Percentiles rank a stretch among this genome's conserved stretches.
These are phyloP conservation scores for Ericerus pela DNA, from an alignment of 1,140 invertebrate genomes.

Conservation along the genomic window DNA sequence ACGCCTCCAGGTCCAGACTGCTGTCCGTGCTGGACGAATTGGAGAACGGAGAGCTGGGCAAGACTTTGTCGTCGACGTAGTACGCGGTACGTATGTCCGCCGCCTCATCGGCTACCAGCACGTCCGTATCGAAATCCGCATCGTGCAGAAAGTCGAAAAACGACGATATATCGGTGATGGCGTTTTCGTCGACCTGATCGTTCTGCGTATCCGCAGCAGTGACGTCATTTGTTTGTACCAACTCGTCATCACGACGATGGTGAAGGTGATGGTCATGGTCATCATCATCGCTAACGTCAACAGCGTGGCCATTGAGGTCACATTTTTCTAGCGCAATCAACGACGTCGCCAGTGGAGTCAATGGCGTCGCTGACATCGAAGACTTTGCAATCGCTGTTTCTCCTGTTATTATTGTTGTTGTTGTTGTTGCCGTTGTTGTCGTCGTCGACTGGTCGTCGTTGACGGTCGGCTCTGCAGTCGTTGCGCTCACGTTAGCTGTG, in stretches of 20 bases:
- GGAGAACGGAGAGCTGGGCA: not conserved
- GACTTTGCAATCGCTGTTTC: not conserved
- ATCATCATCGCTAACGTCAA: too few relatives aligned
- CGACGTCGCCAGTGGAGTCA: not conserved
- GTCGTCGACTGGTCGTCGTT: not conserved
- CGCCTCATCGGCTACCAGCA: not conserved
- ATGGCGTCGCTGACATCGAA: not conserved
- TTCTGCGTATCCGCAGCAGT: not conserved
- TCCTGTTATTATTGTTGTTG: too few relatives aligned
- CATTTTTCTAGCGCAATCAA: not conserved
- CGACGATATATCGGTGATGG: not conserved
- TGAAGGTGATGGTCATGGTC: too few relatives aligned
- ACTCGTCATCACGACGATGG: too few relatives aligned
- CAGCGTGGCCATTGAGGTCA: not conserved
- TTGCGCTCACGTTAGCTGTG: too few relatives aligned
- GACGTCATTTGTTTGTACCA: too few relatives aligned
- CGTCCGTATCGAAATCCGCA: not conserved
- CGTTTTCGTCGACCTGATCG: not conserved
- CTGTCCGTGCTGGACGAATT: not conserved
- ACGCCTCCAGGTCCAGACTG: not conserved
- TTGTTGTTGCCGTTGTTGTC: slow-evolving; percentile 15
- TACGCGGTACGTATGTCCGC: not conserved
- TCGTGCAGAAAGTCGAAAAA: slow-evolving; percentile 5
- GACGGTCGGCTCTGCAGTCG: not conserved
- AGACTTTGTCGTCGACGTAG: not conserved